Conservation (phyloP, 2,797 vertebrate genomes). For the Melanotaenia pygmaea region DNA sequence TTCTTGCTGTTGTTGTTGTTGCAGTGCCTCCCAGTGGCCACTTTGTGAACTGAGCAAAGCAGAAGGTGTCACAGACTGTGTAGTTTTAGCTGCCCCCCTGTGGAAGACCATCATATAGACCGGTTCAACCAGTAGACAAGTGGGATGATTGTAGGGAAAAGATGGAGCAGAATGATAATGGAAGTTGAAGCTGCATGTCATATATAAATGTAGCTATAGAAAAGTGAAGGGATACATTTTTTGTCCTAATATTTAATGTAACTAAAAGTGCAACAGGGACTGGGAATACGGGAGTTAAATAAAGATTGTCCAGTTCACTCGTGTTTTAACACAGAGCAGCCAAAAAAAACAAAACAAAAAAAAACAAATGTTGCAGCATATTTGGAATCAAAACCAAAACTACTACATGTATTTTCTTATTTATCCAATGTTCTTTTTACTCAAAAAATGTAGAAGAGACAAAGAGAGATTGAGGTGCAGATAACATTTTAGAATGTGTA, state of each 20-base stretch:
- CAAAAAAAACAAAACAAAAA: too few relatives aligned
- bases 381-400: background rate
- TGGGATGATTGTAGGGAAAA: accelerated
- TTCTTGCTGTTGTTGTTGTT: slow-evolving; percentile 2
- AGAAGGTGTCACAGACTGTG: background rate
- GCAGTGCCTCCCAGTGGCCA: slow-evolving; percentile 58
- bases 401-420: background rate
- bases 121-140: background rate
- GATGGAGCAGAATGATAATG: background rate
- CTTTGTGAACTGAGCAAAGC: slow-evolving; percentile 25
- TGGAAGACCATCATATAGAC: slow-evolving; percentile 14
- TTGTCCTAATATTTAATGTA: background rate
- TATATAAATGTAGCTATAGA: background rate
- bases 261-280: background rate
- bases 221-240: background rate
- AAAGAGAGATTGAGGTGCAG: background rate
- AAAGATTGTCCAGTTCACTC: too few relatives aligned
- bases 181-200: background rate
- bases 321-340: background rate
- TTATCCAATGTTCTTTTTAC: background rate
- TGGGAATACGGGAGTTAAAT: background rate
- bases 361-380: background rate
- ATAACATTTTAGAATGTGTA: too few relatives aligned
- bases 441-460: background rate
- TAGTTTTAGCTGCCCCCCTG: slow-evolving; percentile 33